A percentile compares a stretch with the other conserved stretches of the same genome.
Conservation (phyloP, 2,113 vertebrate species). For the Paratilapia polleni region DNA sequence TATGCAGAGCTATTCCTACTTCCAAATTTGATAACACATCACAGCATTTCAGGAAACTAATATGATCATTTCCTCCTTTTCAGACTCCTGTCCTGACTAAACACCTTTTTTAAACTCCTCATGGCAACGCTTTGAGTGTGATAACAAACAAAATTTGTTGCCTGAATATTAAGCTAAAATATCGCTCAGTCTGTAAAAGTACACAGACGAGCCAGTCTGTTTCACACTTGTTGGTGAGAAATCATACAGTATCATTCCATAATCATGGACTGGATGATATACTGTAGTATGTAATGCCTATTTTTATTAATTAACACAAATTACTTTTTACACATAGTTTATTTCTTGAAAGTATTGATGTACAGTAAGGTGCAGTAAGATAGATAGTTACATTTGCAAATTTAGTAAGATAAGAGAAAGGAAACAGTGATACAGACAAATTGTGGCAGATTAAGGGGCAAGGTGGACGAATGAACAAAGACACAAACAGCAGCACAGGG, state of each 20-base stretch:
- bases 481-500: constrained; percentile 34
- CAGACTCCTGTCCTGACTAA: background rate
- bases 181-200: background rate
- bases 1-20: background rate
- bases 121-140: background rate
- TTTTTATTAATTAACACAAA: background rate
- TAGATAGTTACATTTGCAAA: background rate
- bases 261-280: background rate
- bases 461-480: constrained; percentile 7
- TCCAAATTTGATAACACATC: background rate
- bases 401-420: background rate
- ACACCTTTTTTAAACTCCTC: constrained; percentile 12
- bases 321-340: background rate
- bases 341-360: background rate
- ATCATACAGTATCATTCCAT: background rate
- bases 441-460: background rate
- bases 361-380: background rate
- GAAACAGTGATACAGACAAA: constrained; percentile 4
- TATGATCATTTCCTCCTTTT: background rate
- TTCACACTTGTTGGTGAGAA: constrained; percentile 11
- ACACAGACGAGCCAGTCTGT: background rate
- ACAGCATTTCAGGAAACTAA: background rate
- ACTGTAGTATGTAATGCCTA: background rate
- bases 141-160: constrained; percentile 24
- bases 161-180: background rate